phyloP scores from a whole-genome alignment of 2,797 vertebrate species.

The Masticophis lateralis region DNA sequence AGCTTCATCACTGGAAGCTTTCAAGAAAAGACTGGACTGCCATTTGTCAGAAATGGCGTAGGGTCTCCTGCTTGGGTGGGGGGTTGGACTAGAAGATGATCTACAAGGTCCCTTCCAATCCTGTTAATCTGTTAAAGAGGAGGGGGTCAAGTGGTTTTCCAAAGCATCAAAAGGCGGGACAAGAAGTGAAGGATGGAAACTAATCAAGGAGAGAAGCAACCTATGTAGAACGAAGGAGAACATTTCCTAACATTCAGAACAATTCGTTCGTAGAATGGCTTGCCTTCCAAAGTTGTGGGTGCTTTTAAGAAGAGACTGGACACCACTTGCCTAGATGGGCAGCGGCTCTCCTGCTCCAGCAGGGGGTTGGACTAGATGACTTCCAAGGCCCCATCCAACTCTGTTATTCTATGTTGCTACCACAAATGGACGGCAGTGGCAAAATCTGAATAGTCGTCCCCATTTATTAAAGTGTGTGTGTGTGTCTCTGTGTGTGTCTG shows the following conservation, averaged over 20 bases:
- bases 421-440: not conserved
- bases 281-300: not conserved
- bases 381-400: not conserved
- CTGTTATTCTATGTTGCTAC: not conserved
- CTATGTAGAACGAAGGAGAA: not conserved
- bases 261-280: rapidly evolving
- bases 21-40: too few relatives aligned
- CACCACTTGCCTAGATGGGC: not conserved
- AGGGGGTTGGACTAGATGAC: not conserved
- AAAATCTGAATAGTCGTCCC: not conserved
- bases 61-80: too few relatives aligned
- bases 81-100: too few relatives aligned
- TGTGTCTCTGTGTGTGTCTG: not conserved
- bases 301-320: not conserved
- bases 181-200: not conserved
- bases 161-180: not conserved
- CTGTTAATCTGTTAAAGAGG: too few relatives aligned
- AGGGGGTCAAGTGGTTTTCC: not conserved
- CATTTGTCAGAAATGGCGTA: too few relatives aligned
- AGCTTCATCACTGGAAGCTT: too few relatives aligned
- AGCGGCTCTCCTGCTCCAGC: not conserved
- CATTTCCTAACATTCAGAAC: not conserved
- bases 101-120: too few relatives aligned
- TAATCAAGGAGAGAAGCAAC: not conserved
- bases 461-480: not conserved